Evolutionary conservation across 2,797 vertebrate species (phyloP).

Genomic region (Tragelaphus eurycerus): DNA sequence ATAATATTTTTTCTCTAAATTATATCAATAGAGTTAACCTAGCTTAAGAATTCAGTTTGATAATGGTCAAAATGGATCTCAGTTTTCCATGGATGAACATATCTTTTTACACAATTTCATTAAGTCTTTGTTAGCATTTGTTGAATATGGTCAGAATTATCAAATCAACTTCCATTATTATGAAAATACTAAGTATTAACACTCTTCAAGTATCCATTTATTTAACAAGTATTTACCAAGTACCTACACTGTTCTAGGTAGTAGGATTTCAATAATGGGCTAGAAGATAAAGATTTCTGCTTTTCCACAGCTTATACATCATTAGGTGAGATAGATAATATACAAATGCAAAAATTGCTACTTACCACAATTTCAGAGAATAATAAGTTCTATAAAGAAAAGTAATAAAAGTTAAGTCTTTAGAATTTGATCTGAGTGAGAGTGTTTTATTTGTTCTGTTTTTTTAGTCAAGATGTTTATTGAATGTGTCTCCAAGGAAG

Average conservation of each 20-base stretch:
- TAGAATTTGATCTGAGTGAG: neutral
- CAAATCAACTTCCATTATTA: neutral
- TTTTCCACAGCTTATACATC: neutral
- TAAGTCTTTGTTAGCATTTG: neutral
- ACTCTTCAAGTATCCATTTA: neutral
- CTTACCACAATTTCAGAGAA: neutral
- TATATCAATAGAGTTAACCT: conserved; percentile 28
- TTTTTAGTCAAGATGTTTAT: neutral
- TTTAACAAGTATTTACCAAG: neutral
- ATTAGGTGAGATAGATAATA: neutral
- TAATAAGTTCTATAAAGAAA: neutral
- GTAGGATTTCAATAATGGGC: neutral
- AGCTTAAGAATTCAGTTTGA: conserved; percentile 25
- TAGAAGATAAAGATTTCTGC: neutral
- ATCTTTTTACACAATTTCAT: neutral
- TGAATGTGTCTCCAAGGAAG: neutral
- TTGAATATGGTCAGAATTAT: neutral
- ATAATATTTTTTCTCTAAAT: conserved; percentile 25
- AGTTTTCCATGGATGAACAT: neutral
- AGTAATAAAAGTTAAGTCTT: neutral
- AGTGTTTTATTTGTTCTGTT: neutral
- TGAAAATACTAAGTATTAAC: neutral
- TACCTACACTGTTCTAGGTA: neutral
- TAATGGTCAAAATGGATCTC: neutral
- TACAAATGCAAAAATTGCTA: neutral